Percentiles rank a stretch among this genome's conserved stretches.
Evolutionary conservation across 2,888 invertebrate species (phyloP).

Genomic region (Hetaerina titia): DNA sequence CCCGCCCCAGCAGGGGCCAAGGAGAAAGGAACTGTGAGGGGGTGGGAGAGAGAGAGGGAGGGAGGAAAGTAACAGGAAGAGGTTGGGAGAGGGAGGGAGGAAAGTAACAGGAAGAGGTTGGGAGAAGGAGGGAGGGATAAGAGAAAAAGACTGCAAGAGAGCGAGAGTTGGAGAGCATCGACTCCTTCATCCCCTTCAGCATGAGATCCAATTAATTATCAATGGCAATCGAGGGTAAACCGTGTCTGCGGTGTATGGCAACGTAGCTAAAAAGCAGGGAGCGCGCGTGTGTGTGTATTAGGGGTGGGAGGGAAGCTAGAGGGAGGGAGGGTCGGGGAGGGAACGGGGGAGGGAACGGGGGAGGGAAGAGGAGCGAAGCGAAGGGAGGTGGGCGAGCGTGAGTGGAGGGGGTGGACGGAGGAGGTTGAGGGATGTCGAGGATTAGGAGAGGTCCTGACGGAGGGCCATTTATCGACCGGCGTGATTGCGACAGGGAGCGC

Average conservation of each 20-base stretch:
- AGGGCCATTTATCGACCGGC: slow-evolving; percentile 47
- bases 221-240: slow-evolving; percentile 38
- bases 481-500: slow-evolving; percentile 52
- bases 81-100: no score
- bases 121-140: not conserved
- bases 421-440: slow-evolving; percentile 42
- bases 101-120: no score
- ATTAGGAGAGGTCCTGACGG: slow-evolving; percentile 50
- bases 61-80: no score
- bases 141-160: not conserved
- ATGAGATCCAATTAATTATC: slow-evolving; percentile 43
- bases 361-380: not conserved
- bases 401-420: not conserved
- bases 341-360: not conserved
- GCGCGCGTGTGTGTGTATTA: no score
- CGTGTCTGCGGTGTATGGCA: not conserved
- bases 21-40: no score
- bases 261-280: not conserved
- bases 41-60: no score
- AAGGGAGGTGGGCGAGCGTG: not conserved
- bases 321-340: not conserved
- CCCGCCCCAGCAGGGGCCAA: no score
- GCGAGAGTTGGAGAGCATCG: not conserved
- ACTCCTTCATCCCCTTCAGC: not conserved
- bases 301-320: not conserved